A percentile compares a stretch with the other conserved stretches of the same genome.
Evolutionary conservation across 2,113 vertebrate species (phyloP).

Genomic region (Rhizomys pruinosus): DNA sequence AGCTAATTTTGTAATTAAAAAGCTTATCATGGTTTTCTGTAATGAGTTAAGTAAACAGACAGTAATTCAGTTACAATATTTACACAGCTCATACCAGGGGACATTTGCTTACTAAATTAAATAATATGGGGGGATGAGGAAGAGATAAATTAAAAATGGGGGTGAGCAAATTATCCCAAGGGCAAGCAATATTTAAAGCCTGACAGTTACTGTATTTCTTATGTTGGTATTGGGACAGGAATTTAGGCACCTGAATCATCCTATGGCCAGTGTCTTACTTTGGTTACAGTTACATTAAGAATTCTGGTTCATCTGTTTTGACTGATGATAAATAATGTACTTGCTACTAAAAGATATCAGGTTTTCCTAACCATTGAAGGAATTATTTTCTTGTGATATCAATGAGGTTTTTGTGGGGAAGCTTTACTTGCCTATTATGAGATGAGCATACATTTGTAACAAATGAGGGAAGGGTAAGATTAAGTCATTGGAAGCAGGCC

Average conservation of each 20-base stretch:
- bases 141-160: slow-evolving; percentile 68
- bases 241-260: background rate
- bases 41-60: slow-evolving; percentile 89
- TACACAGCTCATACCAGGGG: slow-evolving; percentile 81
- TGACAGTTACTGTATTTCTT: background rate
- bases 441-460: background rate
- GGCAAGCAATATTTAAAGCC: slow-evolving; percentile 51
- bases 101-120: slow-evolving; percentile 85
- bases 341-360: background rate
- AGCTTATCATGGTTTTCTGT: slow-evolving; percentile 89
- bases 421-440: background rate
- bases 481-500: background rate
- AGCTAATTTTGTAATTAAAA: slow-evolving; percentile 92
- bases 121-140: slow-evolving; percentile 77
- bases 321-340: slow-evolving; percentile 18
- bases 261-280: background rate
- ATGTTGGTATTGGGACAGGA: background rate
- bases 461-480: background rate
- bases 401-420: background rate
- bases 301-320: background rate
- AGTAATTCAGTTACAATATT: slow-evolving; percentile 90
- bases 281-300: background rate
- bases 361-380: background rate
- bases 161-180: slow-evolving; percentile 33
- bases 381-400: background rate